Conservation (phyloP, 2,113 vertebrate species). For the Podarcis muralis region DNA sequence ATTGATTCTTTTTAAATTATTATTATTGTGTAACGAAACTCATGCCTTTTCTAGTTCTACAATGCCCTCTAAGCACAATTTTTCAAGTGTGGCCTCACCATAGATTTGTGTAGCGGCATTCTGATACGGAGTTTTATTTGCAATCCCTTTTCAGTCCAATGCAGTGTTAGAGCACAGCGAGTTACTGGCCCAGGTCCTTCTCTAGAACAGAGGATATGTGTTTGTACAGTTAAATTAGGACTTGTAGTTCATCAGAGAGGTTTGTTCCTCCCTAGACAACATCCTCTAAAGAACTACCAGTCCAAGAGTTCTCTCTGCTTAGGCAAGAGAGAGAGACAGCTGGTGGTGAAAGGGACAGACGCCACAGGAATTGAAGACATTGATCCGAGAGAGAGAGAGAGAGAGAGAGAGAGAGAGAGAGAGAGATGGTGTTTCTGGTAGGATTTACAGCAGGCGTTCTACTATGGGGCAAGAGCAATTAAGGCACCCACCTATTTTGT, state of each 20-base stretch:
- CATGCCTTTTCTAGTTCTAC: background rate
- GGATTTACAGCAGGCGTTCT: background rate
- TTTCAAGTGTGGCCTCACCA: background rate
- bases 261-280: background rate
- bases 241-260: background rate
- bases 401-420: background rate
- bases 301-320: background rate
- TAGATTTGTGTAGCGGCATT: background rate
- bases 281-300: background rate
- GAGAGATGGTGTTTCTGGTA: background rate
- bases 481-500: background rate
- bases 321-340: background rate
- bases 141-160: background rate
- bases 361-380: background rate
- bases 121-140: background rate
- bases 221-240: background rate
- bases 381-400: background rate
- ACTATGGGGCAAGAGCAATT: background rate
- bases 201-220: background rate
- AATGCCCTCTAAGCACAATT: background rate
- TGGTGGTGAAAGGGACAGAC: background rate
- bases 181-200: background rate
- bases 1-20: too few relatives aligned
- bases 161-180: background rate
- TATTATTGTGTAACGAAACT: too few relatives aligned